Evolutionary conservation across 2,888 invertebrate genomes (phyloP), one percentile per base, ranked within the genome.

Genomic region (Tryphoninae sp.): DNA sequence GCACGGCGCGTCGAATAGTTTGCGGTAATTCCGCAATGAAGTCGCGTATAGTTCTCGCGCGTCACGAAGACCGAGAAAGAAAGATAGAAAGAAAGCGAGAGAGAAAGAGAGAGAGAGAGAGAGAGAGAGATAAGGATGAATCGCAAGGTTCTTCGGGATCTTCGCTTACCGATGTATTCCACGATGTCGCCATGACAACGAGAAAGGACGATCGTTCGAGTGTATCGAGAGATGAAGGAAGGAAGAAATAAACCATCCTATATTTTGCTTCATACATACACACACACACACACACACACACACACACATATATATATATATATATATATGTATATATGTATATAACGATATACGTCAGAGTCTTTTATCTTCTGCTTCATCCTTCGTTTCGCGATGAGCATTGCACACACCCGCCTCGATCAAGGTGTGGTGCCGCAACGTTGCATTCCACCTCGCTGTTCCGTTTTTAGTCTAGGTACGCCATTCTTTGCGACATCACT

Each of bases 401-500:
- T 55, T 59, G 78, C 68, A 26, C 71, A 33, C 61, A 75, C 40
- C 71, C 55, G 84, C 83, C 80, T 82, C 83, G 83, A 82, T 87
- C 88, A 88, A 89, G 89, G 89, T 89, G 89, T 89, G 87, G 86
- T 80, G 78, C 80, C 85, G 87, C 88, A 89, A 89, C 88, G 88
- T 87, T 88, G 88, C 90, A 90, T 90, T 90, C 90, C 89, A 88
- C 86, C 86, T 86, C 84, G 89, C 88, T 90, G 90, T 90, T 90
- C 88, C 88, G 90, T 90, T 90, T 90, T 90, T 90, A 90, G 89
- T 90, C 89, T 89, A 90, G 89, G 88, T 89, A 87, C 85, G 83
- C 88, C 88, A 90, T 89, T 90, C 90, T 90, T 90, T 88, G 88
- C 87, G 88, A 89, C 89, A 89, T 88, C 74, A 45, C 79, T 73